Evolutionary conservation across 2,113 vertebrate genomes (phyloP), one percentile per base, ranked within the genome.

Genomic region (Ellobius talpinus): DNA sequence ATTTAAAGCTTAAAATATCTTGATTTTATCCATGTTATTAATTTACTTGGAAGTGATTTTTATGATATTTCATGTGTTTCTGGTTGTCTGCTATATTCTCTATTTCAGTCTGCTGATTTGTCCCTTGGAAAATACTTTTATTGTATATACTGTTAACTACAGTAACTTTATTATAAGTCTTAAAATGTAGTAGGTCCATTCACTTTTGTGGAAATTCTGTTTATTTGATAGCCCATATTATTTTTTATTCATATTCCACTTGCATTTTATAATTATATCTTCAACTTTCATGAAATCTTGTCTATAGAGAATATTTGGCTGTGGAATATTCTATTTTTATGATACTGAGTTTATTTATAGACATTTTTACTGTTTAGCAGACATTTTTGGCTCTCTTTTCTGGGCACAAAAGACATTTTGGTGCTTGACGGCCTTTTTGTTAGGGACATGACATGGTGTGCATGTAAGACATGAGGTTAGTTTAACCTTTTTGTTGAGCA

Each of bases 131-230:
- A 61, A 26, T 70, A 47, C 7, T 86, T 95, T 72, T 86, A 39
- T 13, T 6, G n/a, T 36, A 87, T 16, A 42, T 63, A 63, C 16
- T 73, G 52, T 73, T 89, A 79, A 58, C 47, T 72, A 61, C 39
- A n/a, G n/a, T 58, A 89, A 33, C 23, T 81, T 93, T 93, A 16
- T 93, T 93, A 16, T 70, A 87, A 55, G 39, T 89, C 74, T 72
- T 72, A 68, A 82, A 82, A 50, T 63, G 31, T 50, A 47, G 33
- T 82, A 39, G 74, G 42, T 42, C 17, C 13, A n/a, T 33, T 88
- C 17, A 81, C 39, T 89, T 72, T 93, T 42, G 50, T 82, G 52
- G 70, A 72, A 73, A 81, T 39, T 89, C 23, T 88, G 52, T 52
- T 42, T 85, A 6, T 70, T 88, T 88, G n/a, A 26, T 61, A 61